Evolutionary conservation across 2,113 vertebrate genomes (phyloP).

Genomic region (Gymnogyps californianus): DNA sequence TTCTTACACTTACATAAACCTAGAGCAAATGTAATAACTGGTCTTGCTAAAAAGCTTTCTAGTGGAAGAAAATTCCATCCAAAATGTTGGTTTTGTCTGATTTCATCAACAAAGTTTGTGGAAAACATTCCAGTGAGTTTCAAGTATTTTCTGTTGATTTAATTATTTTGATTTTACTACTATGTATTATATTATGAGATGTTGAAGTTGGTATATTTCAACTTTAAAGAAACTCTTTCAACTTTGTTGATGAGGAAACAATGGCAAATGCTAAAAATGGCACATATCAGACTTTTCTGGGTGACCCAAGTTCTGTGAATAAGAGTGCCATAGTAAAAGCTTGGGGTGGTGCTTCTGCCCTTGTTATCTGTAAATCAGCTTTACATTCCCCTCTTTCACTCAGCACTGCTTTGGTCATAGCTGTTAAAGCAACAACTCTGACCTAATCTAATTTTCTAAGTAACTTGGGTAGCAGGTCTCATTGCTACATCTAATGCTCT

Average conservation of each 20-base stretch:
- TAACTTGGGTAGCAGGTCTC: not conserved
- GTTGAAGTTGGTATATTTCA: not conserved
- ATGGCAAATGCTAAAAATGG: not conserved
- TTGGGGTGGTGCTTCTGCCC: not conserved
- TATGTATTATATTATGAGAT: not conserved
- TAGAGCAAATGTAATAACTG: not conserved
- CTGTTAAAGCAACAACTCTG: not conserved
- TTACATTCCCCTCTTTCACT: not conserved
- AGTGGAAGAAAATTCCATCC: not conserved
- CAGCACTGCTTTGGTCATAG: not conserved
- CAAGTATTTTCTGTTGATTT: not conserved
- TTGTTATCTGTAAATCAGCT: not conserved
- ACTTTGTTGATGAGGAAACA: not conserved
- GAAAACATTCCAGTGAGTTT: not conserved
- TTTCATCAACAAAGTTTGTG: not conserved
- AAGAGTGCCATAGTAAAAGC: not conserved
- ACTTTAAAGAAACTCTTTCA: not conserved
- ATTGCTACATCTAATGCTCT: not conserved
- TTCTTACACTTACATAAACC: not conserved
- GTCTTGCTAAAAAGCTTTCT: not conserved
- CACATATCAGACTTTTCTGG: not conserved
- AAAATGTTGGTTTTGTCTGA: not conserved
- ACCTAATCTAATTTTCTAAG: not conserved
- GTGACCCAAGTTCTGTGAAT: not conserved
- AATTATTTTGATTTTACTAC: not conserved